Conservation (phyloP, 1,140 invertebrate species). For the Zaprionus capensis region DNA sequence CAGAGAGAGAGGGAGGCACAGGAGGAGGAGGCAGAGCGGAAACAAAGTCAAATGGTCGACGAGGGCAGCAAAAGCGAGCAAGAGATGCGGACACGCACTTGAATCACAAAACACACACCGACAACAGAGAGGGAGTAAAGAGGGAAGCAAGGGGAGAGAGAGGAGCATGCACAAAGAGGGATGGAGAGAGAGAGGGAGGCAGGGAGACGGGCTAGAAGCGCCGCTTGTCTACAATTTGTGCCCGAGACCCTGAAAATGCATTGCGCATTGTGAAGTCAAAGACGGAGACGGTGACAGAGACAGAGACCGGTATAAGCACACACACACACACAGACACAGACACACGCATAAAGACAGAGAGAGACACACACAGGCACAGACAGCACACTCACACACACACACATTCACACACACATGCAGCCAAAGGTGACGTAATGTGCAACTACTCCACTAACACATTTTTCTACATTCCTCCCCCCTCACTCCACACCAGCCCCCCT, state of each 20-base stretch:
- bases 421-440: conserved; percentile 82
- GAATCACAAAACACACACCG: conserved; percentile 29
- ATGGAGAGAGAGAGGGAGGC: neutral
- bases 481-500: neutral
- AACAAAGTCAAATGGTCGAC: conserved; percentile 44
- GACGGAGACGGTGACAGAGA: too few relatives aligned
- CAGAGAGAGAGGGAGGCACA: neutral
- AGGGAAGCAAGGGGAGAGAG: neutral
- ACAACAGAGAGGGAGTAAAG: conserved; percentile 1
- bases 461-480: conserved; percentile 82
- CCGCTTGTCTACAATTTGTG: conserved; percentile 9
- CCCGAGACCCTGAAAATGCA: conserved; percentile 46
- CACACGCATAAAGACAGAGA: conserved; percentile 34
- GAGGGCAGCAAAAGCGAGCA: neutral
- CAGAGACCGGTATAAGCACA: conserved; percentile 35
- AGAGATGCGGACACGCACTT: conserved; percentile 26
- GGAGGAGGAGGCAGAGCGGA: conserved; percentile 1
- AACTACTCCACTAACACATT: conserved; percentile 85
- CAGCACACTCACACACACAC: conserved; percentile 22
- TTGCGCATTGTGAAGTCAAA: neutral
- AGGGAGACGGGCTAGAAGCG: neutral
- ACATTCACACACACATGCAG: conserved; percentile 29
- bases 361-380: conserved; percentile 22
- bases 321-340: conserved; percentile 21
- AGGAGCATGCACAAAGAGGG: too few relatives aligned